Conservation (phyloP, 2,797 vertebrate genomes). For the Propithecus perrieri region DNA sequence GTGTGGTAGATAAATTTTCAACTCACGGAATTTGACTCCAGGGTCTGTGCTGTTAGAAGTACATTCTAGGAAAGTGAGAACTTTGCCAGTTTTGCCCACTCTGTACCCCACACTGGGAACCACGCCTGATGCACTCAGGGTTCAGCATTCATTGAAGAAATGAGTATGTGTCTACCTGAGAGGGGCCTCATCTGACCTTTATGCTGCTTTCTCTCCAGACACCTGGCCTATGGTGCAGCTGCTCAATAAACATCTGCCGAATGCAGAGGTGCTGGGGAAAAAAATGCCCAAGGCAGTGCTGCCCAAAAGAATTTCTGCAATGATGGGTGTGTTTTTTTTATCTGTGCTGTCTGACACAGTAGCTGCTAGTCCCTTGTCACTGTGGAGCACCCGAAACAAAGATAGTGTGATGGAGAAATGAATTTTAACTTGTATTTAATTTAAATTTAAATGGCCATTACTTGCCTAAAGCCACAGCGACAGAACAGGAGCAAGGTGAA, state of each 20-base stretch:
- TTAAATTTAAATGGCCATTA: neutral
- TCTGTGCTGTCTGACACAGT: neutral
- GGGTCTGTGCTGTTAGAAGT: neutral
- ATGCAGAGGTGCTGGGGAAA: neutral
- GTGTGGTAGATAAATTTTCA: neutral
- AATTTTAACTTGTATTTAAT: neutral
- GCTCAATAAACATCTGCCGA: neutral
- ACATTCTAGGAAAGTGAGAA: neutral
- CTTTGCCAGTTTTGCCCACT: neutral
- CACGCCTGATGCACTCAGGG: neutral
- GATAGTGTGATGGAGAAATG: neutral
- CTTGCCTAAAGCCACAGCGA: neutral
- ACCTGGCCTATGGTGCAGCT: neutral
- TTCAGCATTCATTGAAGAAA: neutral
- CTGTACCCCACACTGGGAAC: neutral
- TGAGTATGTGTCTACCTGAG: neutral
- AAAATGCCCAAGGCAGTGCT: neutral
- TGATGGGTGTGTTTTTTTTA: accelerated
- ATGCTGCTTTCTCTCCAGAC: neutral
- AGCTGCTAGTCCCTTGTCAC: neutral
- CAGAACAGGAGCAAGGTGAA: neutral
- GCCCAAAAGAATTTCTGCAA: neutral
- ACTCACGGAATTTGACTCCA: neutral
- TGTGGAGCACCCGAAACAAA: neutral
- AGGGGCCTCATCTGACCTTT: neutral